A percentile compares a stretch with the other conserved stretches of the same genome.
Conservation (phyloP, 2,113 vertebrate genomes). For the Oreochromis spilurus region DNA sequence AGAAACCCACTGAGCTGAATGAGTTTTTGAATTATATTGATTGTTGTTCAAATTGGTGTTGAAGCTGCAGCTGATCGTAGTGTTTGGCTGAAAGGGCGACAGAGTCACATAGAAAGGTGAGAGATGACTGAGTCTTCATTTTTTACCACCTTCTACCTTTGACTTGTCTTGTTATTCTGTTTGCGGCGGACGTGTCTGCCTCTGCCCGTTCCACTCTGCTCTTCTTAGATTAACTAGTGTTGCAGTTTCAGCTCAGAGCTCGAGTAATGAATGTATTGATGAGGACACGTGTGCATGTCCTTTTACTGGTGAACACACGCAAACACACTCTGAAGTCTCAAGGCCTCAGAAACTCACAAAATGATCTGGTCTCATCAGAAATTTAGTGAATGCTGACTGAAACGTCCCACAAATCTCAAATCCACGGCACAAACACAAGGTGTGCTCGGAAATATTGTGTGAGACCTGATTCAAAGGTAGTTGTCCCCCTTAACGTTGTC, state of each 20-base stretch:
- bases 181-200: background rate
- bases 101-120: background rate
- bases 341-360: background rate
- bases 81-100: background rate
- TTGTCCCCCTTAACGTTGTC: background rate
- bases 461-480: background rate
- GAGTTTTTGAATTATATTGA: background rate
- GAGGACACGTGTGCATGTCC: background rate
- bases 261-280: background rate
- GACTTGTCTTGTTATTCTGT: conserved; percentile 23
- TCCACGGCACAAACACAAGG: background rate
- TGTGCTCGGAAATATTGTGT: background rate
- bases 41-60: background rate
- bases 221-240: conserved; percentile 9
- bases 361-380: background rate
- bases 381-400: background rate
- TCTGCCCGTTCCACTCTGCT: conserved; percentile 9
- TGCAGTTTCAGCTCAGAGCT: conserved; percentile 16
- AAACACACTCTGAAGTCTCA: background rate
- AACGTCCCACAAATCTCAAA: background rate
- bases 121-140: background rate
- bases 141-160: background rate
- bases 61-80: background rate
- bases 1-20: background rate
- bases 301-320: background rate